Conservation (phyloP, 1,140 invertebrate species). For the Plutomurus gul region DNA sequence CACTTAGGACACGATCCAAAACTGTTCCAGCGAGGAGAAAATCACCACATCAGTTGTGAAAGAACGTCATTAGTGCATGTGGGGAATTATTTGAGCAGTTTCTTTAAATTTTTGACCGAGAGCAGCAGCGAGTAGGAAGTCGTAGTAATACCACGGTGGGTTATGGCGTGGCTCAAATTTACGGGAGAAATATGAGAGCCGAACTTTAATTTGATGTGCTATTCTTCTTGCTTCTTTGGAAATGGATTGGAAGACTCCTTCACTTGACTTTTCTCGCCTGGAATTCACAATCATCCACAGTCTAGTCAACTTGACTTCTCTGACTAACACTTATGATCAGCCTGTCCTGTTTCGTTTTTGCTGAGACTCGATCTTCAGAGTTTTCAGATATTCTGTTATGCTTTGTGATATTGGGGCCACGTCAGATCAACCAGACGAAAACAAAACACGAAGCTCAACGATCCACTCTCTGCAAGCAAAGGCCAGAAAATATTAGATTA, state of each 20-base stretch:
- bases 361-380: not conserved
- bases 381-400: not conserved
- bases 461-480: not conserved
- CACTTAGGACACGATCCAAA: too few species aligned
- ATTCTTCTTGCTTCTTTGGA: slow-evolving; percentile 10
- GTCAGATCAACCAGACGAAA: not conserved
- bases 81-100: too few species aligned
- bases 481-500: slow-evolving; percentile 28
- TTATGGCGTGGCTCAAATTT: not conserved
- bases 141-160: not conserved
- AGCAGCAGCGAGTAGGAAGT: not conserved
- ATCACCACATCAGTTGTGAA: not conserved
- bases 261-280: slow-evolving; percentile 14
- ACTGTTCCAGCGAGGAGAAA: too few species aligned
- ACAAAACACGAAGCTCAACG: not conserved
- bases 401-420: not conserved
- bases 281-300: not conserved
- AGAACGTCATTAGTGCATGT: not conserved
- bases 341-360: not conserved
- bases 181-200: not conserved
- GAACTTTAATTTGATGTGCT: slow-evolving; percentile 14
- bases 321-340: not conserved
- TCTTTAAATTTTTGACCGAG: not conserved
- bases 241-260: slow-evolving; percentile 4
- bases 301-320: not conserved